These are phyloP conservation scores for Tetraneura akinire DNA, from an alignment of 1,140 invertebrate genomes.

Conservation along the genomic window DNA sequence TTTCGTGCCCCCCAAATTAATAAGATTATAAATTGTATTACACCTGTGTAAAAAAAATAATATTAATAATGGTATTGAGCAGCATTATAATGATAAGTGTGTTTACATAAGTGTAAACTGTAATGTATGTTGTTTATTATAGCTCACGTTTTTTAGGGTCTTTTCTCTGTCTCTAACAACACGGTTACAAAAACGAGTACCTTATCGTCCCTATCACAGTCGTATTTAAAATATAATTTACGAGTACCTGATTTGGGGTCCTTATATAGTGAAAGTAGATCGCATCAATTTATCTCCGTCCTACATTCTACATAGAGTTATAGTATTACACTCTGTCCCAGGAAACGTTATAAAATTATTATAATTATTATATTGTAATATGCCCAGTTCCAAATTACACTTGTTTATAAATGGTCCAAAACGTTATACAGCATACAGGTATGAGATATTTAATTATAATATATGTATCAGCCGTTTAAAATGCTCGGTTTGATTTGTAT, in stretches of 20 bases:
- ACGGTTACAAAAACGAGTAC: background rate
- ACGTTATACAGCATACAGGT: too few relatives aligned
- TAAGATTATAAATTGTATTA: background rate
- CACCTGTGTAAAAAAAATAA: conserved; percentile 25
- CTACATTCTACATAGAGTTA: background rate
- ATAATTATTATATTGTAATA: conserved; percentile 3
- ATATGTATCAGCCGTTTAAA: too few relatives aligned
- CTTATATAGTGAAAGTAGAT: background rate
- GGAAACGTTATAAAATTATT: background rate
- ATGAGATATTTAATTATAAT: too few relatives aligned
- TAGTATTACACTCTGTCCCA: too few relatives aligned
- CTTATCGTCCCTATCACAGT: conserved; percentile 22
- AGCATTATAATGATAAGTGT: conserved; percentile 10
- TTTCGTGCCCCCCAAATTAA: too few relatives aligned
- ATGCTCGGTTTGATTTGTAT: too few relatives aligned
- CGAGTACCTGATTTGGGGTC: background rate
- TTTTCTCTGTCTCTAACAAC: background rate
- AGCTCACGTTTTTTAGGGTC: conserved; percentile 21
- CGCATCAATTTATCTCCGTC: background rate
- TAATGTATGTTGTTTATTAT: conserved; percentile 32
- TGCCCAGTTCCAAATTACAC: too few relatives aligned
- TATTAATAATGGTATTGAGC: background rate
- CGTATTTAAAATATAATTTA: conserved; percentile 42
- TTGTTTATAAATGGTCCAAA: too few relatives aligned
- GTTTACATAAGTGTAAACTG: conserved; percentile 35